phyloP scores from a whole-genome alignment of 92 coral and sea anemone genomes.

The Umimayanthus kanabou region DNA sequence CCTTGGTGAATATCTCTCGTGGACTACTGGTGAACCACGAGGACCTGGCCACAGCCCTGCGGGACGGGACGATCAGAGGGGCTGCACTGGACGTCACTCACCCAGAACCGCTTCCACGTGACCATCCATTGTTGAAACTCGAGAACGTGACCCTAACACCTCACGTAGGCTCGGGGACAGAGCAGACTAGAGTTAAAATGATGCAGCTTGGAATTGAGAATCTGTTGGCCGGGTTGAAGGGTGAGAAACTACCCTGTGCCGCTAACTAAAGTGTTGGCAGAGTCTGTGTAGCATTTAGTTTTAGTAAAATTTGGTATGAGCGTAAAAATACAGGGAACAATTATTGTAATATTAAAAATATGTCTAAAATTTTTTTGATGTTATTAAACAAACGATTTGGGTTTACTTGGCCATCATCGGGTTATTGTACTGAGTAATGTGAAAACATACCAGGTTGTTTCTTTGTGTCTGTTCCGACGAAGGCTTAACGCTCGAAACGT shows the following conservation, averaged over 20 bases:
- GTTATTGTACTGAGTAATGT: too few species aligned
- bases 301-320: too few species aligned
- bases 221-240: slow-evolving; percentile 63
- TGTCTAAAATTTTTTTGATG: too few species aligned
- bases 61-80: slow-evolving; percentile 66
- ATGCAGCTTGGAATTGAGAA: slow-evolving; percentile 57
- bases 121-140: slow-evolving; percentile 69
- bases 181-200: slow-evolving; percentile 58
- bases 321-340: too few species aligned
- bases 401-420: too few species aligned
- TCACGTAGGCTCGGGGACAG: slow-evolving; percentile 70
- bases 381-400: too few species aligned
- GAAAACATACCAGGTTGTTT: too few species aligned
- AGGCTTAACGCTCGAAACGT: too few species aligned
- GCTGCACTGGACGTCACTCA: slow-evolving; percentile 78
- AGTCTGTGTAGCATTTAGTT: too few species aligned
- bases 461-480: too few species aligned
- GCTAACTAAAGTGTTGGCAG: slow-evolving; percentile 29
- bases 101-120: slow-evolving; percentile 83
- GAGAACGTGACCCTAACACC: slow-evolving; percentile 72
- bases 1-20: slow-evolving; percentile 76
- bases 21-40: slow-evolving; percentile 77
- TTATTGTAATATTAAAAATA: too few species aligned
- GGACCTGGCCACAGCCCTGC: slow-evolving; percentile 72
- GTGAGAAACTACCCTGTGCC: slow-evolving; percentile 51